These are phyloP conservation scores for Plutomurus gul DNA, from an alignment of 1,140 invertebrate genomes.

Conservation along the genomic window DNA sequence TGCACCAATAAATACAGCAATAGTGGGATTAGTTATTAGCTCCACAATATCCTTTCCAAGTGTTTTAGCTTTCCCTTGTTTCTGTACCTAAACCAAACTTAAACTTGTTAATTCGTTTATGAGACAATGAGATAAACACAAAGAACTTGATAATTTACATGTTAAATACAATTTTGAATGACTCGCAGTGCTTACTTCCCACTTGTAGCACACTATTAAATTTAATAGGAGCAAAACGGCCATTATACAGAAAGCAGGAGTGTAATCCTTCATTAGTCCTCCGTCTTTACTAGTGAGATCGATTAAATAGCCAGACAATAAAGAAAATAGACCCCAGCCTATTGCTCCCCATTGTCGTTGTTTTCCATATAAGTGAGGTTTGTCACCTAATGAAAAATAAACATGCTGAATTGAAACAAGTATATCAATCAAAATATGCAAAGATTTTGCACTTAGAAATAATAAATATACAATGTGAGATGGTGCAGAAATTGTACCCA, in stretches of 20 bases:
- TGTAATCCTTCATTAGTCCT: slow-evolving; percentile 70
- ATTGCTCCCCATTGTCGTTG: slow-evolving; percentile 82
- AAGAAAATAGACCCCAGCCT: slow-evolving; percentile 68
- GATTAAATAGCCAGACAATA: slow-evolving; percentile 73
- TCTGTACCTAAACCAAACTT: slow-evolving; percentile 29
- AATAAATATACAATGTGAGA: slow-evolving; percentile 44
- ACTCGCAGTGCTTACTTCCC: slow-evolving; percentile 59
- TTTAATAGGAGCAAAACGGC: slow-evolving; percentile 61
- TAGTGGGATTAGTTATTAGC: slow-evolving; percentile 66
- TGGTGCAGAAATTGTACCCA: slow-evolving; percentile 63
- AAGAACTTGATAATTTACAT: no score
- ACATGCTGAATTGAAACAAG: not conserved
- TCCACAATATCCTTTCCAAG: slow-evolving; percentile 63
- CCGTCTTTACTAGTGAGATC: slow-evolving; percentile 69
- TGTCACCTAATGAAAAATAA: slow-evolving; percentile 61
- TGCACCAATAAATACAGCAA: slow-evolving; percentile 73
- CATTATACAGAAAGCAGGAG: slow-evolving; percentile 56
- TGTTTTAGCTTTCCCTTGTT: slow-evolving; percentile 43
- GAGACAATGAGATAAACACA: not conserved
- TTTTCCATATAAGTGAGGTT: slow-evolving; percentile 67
- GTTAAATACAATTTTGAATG: not conserved
- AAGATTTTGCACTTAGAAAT: not conserved
- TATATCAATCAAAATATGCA: not conserved
- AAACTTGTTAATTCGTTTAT: not conserved
- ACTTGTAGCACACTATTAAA: slow-evolving; percentile 67